Evolutionary conservation across 2,888 invertebrate genomes (phyloP).

Genomic region (Dascillus cervinus): DNA sequence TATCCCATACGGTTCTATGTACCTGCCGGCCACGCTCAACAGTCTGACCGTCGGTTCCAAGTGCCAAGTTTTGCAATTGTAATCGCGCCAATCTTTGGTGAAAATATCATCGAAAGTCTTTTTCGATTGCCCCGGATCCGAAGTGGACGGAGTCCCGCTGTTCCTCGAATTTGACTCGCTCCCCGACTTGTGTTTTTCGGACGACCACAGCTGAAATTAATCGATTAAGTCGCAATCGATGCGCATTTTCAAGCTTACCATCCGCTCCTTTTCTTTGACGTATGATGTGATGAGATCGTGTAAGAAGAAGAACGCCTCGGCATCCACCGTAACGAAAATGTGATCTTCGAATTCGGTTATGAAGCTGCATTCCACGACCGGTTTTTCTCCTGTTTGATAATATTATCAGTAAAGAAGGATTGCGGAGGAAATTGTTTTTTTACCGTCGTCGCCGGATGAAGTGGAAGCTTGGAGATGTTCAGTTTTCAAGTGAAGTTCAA

Average conservation of each 20-base stretch:
- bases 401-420: too few relatives aligned
- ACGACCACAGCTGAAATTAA: background rate
- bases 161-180: too few relatives aligned
- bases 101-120: constrained; percentile 52
- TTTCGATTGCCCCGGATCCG: too few relatives aligned
- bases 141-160: too few relatives aligned
- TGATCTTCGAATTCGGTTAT: constrained; percentile 98
- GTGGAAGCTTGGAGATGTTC: constrained; percentile 76
- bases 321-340: constrained; percentile 96
- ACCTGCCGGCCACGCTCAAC: constrained; percentile 60
- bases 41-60: constrained; percentile 87
- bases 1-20: constrained; percentile 96
- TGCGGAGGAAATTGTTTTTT: too few relatives aligned
- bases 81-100: constrained; percentile 82
- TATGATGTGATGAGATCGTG: constrained; percentile 96
- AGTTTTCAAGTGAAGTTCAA: constrained; percentile 89
- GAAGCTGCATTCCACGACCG: constrained; percentile 91
- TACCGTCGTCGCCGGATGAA: constrained; percentile 61
- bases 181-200: too few relatives aligned
- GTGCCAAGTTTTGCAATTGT: constrained; percentile 93
- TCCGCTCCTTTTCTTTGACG: constrained; percentile 84
- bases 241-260: constrained; percentile 56
- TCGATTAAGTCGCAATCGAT: background rate
- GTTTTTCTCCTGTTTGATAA: too few relatives aligned
- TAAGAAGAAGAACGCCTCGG: constrained; percentile 95